Evolutionary conservation across 2,888 invertebrate species (phyloP).

Genomic region (Torymus aiolomorphi): DNA sequence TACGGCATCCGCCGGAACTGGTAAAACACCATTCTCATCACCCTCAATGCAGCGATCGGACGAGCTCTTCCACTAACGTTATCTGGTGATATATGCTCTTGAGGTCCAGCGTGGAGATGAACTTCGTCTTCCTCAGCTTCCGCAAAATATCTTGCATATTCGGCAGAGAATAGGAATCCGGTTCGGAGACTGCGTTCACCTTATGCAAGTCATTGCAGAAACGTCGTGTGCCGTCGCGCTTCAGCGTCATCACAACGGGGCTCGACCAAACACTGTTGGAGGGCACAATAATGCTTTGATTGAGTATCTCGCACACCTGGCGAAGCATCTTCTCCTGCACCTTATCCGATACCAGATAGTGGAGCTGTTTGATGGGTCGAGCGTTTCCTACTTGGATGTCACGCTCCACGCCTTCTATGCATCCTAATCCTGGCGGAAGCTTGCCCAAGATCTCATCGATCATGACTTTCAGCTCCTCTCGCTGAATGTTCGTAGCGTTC

Average conservation of each 20-base stretch:
- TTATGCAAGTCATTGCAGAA: slow-evolving; percentile 45
- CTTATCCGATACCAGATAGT: slow-evolving; percentile 20
- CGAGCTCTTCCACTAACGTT: slow-evolving; percentile 40
- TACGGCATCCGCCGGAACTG: too few relatives aligned
- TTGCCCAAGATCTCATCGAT: too few relatives aligned
- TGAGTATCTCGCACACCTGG: slow-evolving; percentile 11
- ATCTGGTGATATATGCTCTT: slow-evolving; percentile 65
- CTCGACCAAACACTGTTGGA: slow-evolving; percentile 29
- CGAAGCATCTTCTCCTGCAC: slow-evolving; percentile 8
- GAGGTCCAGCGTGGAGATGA: slow-evolving; percentile 49
- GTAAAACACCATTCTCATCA: too few relatives aligned
- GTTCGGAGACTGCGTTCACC: too few relatives aligned
- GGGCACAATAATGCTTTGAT: slow-evolving; percentile 14
- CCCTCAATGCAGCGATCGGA: too few relatives aligned
- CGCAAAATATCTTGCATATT: too few relatives aligned
- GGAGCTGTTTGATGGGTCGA: slow-evolving; percentile 24
- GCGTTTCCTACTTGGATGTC: slow-evolving; percentile 13
- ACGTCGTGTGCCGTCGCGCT: slow-evolving; percentile 12
- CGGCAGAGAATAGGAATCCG: too few relatives aligned
- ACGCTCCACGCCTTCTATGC: neutral
- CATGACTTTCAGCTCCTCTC: too few relatives aligned
- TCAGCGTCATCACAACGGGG: slow-evolving; percentile 19
- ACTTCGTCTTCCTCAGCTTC: slow-evolving; percentile 28
- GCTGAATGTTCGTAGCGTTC: too few relatives aligned
- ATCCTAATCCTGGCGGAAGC: too few relatives aligned